Evolutionary conservation across 1,140 invertebrate species (phyloP).

Genomic region (Apocrypta bakeri): DNA sequence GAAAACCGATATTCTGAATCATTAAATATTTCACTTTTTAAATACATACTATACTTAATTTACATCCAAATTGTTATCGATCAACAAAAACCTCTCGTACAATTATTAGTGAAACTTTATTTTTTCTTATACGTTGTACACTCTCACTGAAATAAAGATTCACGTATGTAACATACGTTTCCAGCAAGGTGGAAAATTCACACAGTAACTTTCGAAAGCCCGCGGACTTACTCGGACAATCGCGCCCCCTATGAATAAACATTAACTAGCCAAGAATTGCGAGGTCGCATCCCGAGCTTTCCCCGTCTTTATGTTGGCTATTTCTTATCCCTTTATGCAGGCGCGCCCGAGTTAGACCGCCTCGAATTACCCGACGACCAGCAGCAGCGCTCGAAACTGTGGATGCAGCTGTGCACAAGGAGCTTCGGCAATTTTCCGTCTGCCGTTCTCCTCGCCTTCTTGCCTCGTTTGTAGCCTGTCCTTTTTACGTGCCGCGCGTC

Average conservation of each 20-base stretch:
- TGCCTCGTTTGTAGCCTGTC: slow-evolving; percentile 2
- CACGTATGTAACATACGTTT: not conserved
- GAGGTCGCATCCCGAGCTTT: not conserved
- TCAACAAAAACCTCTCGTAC: no score
- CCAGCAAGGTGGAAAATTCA: not conserved
- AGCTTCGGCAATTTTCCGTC: slow-evolving; percentile 7
- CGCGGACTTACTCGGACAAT: not conserved
- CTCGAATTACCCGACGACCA: slow-evolving; percentile 14
- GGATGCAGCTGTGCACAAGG: slow-evolving; percentile 6
- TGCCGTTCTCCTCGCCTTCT: not conserved
- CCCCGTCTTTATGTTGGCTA: not conserved
- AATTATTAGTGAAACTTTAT: no score
- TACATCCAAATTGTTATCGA: no score
- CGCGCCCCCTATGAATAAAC: not conserved
- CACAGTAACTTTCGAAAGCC: not conserved
- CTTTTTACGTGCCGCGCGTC: not conserved
- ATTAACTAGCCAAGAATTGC: not conserved
- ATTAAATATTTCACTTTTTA: no score
- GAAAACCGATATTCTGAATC: no score
- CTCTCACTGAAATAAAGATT: not conserved
- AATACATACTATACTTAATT: no score
- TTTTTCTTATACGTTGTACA: no score
- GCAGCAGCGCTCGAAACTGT: not conserved
- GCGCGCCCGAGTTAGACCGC: not conserved
- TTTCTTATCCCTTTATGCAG: not conserved